Evolutionary conservation across 2,113 vertebrate species (phyloP), one percentile per base, ranked within the genome.

Genomic region (Sebastes schlegelii): DNA sequence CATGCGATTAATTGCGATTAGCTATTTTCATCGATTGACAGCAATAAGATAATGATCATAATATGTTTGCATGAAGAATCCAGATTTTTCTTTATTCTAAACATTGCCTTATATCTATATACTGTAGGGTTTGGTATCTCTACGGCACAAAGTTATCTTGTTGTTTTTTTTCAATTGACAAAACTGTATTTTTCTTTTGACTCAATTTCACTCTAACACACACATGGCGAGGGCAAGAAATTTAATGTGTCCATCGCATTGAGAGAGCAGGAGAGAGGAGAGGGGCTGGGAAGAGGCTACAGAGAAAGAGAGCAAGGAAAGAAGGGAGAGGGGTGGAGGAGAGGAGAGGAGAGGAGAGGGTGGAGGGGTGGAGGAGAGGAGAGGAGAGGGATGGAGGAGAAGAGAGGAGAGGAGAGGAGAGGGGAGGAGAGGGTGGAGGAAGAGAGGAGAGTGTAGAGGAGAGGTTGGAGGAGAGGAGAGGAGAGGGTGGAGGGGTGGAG

Each of bases 221-320:
- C 68, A 73, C 10, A 54, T 12, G 52, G 21, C n/a, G 10, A 65
- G 45, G 68, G 54, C 54, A 60, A 74, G 60, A 60, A 62, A 74
- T 43, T 77, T 67, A 75, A 80, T 63, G 84, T 75, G 91, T 89
- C 90, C 84, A 84, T 85, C 76, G 57, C 49, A 71, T 86, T 67
- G 26, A 52, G 64, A 23, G 43, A 11, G 16, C 13, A 8, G 21
- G 23, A 1, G 76, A 48, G 73, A 42, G 13, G 57, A 46, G 54
- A 19, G 54, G 17, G 54, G 21, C 67, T 57, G 64, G 52, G 54
- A 4, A 17, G 79, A 17, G 55, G 77, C 65, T 74, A 10, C 42
- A 61, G 90, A 76, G 82, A 71, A 61, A 61, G 58, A 83, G 86
- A 49, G 67, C 79, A 88, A 88, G 85, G 62, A 77, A 72, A 26